These are phyloP conservation scores for Odontamblyopus rebecca DNA, from an alignment of 2,797 vertebrate species.

Conservation along the genomic window DNA sequence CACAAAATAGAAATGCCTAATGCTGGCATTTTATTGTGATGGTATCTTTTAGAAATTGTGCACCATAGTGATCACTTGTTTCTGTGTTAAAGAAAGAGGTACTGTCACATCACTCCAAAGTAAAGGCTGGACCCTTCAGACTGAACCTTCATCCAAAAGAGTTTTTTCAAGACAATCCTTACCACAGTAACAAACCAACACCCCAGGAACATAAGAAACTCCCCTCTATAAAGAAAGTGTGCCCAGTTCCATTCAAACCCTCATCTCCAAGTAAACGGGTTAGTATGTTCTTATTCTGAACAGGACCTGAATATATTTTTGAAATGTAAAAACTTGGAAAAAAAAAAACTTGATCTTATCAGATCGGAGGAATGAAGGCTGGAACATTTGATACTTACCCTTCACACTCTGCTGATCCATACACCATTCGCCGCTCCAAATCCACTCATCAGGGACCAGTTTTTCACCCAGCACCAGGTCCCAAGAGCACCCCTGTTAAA, in stretches of 20 bases:
- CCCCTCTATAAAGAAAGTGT: constrained; percentile 25
- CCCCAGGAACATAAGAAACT: constrained; percentile 67
- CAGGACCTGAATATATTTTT: neutral
- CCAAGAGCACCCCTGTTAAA: constrained; percentile 54
- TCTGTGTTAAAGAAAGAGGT: constrained; percentile 73
- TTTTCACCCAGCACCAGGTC: constrained; percentile 47
- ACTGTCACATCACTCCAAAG: constrained; percentile 70
- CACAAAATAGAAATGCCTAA: neutral
- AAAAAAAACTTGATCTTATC: constrained; percentile 3
- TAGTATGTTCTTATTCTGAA: constrained; percentile 1
- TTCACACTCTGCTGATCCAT: constrained; percentile 51
- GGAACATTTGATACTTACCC: constrained; percentile 53
- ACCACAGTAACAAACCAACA: constrained; percentile 69
- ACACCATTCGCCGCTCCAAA: constrained; percentile 27
- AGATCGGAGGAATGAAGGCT: constrained; percentile 60
- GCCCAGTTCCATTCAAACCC: constrained; percentile 79
- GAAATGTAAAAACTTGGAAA: neutral
- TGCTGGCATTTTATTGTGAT: neutral
- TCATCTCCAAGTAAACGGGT: constrained; percentile 85
- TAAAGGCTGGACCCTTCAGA: constrained; percentile 83
- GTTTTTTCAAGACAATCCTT: constrained; percentile 87
- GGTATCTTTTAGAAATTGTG: neutral
- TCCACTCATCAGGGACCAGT: constrained; percentile 22
- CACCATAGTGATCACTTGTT: neutral
- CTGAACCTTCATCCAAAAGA: constrained; percentile 83